These are phyloP conservation scores for Chiloscyllium plagiosum DNA, from an alignment of 2,113 vertebrate species.

Conservation along the genomic window DNA sequence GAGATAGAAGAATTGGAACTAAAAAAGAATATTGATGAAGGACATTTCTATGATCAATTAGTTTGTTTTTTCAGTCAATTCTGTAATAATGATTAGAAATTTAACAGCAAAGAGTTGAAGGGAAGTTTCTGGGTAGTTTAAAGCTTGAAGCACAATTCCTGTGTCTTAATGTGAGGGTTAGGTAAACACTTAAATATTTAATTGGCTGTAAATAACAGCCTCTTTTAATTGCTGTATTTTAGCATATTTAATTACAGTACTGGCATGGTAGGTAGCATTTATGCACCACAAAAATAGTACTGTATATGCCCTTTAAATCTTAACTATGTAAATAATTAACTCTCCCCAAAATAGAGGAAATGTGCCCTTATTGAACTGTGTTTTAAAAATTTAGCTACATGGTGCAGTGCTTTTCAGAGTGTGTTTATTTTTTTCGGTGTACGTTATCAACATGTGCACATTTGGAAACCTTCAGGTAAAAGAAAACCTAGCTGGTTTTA, in stretches of 20 bases:
- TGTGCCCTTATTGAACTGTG: not conserved
- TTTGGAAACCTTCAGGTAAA: not conserved
- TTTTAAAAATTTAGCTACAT: not conserved
- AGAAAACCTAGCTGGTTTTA: not conserved
- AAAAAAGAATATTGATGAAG: not conserved
- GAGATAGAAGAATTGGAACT: not conserved
- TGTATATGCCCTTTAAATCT: not conserved
- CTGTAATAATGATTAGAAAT: not conserved
- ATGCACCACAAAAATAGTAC: not conserved
- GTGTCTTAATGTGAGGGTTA: not conserved
- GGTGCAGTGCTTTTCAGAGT: not conserved
- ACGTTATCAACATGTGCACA: not conserved
- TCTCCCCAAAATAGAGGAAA: not conserved
- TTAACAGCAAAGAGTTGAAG: not conserved
- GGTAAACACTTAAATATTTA: constrained; percentile 7
- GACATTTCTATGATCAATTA: not conserved
- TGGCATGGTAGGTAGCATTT: not conserved
- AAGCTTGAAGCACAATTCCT: not conserved
- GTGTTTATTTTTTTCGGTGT: not conserved
- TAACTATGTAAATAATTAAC: not conserved
- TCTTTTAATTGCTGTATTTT: constrained; percentile 8
- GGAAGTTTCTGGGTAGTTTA: not conserved
- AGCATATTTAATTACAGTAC: not conserved
- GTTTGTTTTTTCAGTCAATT: not conserved
- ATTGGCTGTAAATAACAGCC: not conserved